Percentiles rank a stretch among this genome's conserved stretches.
Conservation (phyloP, 2,888 invertebrate species). For the Xylophagus ater region DNA sequence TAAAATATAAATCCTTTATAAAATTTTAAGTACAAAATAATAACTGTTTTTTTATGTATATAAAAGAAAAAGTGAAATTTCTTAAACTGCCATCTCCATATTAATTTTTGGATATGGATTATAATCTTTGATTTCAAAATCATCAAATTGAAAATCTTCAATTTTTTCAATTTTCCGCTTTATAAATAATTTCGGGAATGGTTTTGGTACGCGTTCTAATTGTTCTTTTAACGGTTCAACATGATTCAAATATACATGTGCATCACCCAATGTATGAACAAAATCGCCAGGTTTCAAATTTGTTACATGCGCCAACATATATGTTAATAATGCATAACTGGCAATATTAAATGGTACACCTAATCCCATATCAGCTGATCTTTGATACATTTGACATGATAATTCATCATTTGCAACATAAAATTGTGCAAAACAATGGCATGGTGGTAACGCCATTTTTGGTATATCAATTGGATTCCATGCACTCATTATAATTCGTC, state of each 20-base stretch:
- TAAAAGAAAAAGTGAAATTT: background rate
- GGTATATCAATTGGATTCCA: constrained; percentile 88
- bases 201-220: constrained; percentile 60
- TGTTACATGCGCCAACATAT: constrained; percentile 95
- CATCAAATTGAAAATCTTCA: constrained; percentile 76
- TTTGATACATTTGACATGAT: constrained; percentile 87
- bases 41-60: background rate
- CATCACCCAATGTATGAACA: constrained; percentile 88
- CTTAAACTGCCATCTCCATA: constrained; percentile 85
- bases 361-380: constrained; percentile 94
- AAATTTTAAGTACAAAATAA: background rate
- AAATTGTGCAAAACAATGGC: constrained; percentile 92
- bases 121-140: constrained; percentile 76
- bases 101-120: constrained; percentile 79
- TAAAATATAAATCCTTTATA: too few species aligned
- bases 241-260: constrained; percentile 90
- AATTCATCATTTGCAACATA: constrained; percentile 75
- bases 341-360: constrained; percentile 99
- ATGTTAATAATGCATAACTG: constrained; percentile 85
- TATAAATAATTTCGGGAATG: constrained; percentile 74
- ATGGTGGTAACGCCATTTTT: constrained; percentile 93
- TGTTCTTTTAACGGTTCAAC: constrained; percentile 72
- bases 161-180: constrained; percentile 61
- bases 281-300: constrained; percentile 85
- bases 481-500: constrained; percentile 84